Evolutionary conservation across 2,113 vertebrate genomes (phyloP), one percentile per base, ranked within the genome.

Genomic region (Anguilla rostrata): DNA sequence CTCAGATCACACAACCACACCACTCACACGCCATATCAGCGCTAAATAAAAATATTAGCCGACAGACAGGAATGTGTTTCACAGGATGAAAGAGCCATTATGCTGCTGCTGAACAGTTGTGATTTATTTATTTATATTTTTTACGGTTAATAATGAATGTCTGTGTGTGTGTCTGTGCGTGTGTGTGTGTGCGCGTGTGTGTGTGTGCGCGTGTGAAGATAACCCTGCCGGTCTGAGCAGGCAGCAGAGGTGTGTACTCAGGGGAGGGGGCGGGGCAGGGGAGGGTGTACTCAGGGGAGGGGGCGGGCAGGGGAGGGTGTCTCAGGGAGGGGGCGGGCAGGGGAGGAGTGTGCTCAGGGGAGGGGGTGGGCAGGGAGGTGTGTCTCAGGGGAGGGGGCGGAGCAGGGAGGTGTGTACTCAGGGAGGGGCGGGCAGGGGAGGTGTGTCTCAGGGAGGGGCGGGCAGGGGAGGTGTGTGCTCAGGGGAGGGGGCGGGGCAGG

Each of bases 401-500:
- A 34, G 34, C 34, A 34, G 34, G 34, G 34, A 34, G 34, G 34
- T 0, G 34, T 34, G 34, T 34, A 34, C 1, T 34, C 34, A 34
- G 34, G 34, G 34, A 6, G 9, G 43, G 5, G 9, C 1, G 5
- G 83, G 41, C 87, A 87, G 91, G 87, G 14, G 90, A 88, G 92
- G 89, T 88, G 91, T 84, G 89, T 89, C 94, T 91, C 94, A 89
- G 88, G 34, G 34, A 6, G 9, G 43, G 5, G 9, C 1, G 5
- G 83, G 41, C 87, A 87, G 91, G 87, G 14, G 90, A 88, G 92
- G 89, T 88, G 91, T 84, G 89, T 89, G 90, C 94, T 91, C 94
- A 89, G 88, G 94, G 93, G 94, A 94, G 88, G 60, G 88, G 90
- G 91, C 85, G 90, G n/a, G n/a, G n/a, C n/a, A n/a, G n/a, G n/a